Conservation (phyloP, 2,888 invertebrate species). For the Callyntrura guangdongensis region DNA sequence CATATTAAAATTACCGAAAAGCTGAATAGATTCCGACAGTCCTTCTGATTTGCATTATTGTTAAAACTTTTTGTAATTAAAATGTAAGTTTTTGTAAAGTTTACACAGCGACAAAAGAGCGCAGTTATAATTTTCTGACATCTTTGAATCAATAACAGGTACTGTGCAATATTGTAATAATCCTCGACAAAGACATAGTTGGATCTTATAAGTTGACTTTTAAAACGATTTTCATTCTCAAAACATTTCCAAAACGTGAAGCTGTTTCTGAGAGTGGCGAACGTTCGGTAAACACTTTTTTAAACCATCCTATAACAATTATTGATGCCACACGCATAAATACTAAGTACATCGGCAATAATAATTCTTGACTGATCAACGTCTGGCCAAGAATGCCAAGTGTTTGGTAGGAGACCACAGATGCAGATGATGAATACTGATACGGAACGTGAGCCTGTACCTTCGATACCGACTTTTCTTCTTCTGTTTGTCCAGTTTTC, state of each 20-base stretch:
- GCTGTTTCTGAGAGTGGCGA: constrained; percentile 10
- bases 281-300: constrained; percentile 28
- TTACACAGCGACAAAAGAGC: constrained; percentile 23
- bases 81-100: not conserved
- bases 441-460: constrained; percentile 76
- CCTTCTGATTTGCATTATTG: too few species aligned
- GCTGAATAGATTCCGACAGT: too few species aligned
- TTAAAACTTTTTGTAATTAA: not conserved
- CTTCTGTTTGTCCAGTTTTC: constrained; percentile 44
- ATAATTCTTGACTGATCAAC: constrained; percentile 54
- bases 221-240: constrained; percentile 35
- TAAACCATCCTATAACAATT: constrained; percentile 50
- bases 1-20: not conserved
- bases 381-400: constrained; percentile 65
- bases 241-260: constrained; percentile 34
- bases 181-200: constrained; percentile 18
- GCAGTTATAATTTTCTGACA: constrained; percentile 41
- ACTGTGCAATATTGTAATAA: constrained; percentile 55
- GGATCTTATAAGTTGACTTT: not conserved
- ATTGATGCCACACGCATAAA: constrained; percentile 67
- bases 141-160: constrained; percentile 58
- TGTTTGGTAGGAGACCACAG: constrained; percentile 64
- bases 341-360: constrained; percentile 66
- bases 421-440: constrained; percentile 69
- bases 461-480: constrained; percentile 69